Percentiles rank a stretch among this genome's conserved stretches.
Evolutionary conservation across 92 coral and sea anemone genomes (phyloP).

Genomic region (Heliopora coerulea): DNA sequence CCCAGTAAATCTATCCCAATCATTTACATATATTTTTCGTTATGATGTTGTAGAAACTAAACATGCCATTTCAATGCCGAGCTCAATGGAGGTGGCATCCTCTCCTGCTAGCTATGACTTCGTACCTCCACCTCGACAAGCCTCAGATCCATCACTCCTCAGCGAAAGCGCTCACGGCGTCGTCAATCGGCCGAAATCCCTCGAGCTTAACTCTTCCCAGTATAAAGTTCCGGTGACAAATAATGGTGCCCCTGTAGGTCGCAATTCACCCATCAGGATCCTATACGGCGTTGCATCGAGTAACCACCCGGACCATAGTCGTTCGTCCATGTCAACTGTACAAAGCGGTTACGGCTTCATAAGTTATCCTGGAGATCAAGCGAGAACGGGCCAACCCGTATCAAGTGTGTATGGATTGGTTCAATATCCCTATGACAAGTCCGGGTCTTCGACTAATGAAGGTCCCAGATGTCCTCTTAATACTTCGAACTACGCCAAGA

Average conservation of each 20-base stretch:
- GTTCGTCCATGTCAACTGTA: slow-evolving; percentile 8
- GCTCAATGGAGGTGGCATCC: background rate
- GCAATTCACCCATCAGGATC: slow-evolving; percentile 4
- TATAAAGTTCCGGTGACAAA: slow-evolving; percentile 31
- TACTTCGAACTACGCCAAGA: background rate
- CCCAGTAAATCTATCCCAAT: background rate
- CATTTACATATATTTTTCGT: background rate
- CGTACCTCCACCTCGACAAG: slow-evolving; percentile 58
- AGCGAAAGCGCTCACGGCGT: slow-evolving; percentile 26
- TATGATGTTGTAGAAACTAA: background rate
- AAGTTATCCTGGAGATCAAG: background rate
- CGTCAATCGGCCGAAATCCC: slow-evolving; percentile 19
- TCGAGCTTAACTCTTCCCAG: background rate
- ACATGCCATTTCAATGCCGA: slow-evolving; percentile 13
- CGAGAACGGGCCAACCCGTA: background rate
- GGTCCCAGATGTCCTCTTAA: background rate
- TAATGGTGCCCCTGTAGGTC: background rate
- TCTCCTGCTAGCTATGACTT: slow-evolving; percentile 59
- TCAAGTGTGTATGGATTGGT: slow-evolving; percentile 24
- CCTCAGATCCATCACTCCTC: slow-evolving; percentile 19
- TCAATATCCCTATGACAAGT: background rate
- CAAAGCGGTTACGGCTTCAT: slow-evolving; percentile 17
- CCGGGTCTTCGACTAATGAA: background rate
- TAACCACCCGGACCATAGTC: background rate
- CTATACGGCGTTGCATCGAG: slow-evolving; percentile 2